Evolutionary conservation across 2,888 invertebrate species (phyloP).

Genomic region (Heterodera filipjevi): DNA sequence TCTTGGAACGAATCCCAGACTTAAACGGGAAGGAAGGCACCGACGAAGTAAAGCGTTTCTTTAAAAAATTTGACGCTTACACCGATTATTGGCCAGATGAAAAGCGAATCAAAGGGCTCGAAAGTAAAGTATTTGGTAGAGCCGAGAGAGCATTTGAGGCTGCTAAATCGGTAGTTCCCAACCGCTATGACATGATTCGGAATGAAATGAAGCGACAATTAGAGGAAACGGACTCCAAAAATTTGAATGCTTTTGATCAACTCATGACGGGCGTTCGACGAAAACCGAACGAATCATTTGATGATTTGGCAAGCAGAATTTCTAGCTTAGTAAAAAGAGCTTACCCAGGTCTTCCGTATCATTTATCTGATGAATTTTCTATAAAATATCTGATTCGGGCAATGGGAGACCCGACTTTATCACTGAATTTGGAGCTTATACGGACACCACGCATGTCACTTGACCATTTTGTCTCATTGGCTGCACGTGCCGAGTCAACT

Average conservation of each 20-base stretch:
- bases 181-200: background rate
- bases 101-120: background rate
- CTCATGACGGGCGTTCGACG: background rate
- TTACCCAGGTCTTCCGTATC: background rate
- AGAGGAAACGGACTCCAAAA: slow-evolving; percentile 3
- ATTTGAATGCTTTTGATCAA: background rate
- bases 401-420: background rate
- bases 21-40: background rate
- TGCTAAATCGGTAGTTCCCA: background rate
- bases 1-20: slow-evolving; percentile 2
- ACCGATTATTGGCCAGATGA: slow-evolving; percentile 7
- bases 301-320: slow-evolving; percentile 1
- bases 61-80: slow-evolving; percentile 11
- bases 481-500: slow-evolving; percentile 15
- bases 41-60: slow-evolving; percentile 1
- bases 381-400: slow-evolving; percentile 15
- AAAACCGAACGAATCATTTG: background rate
- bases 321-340: background rate
- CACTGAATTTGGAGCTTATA: slow-evolving; percentile 10
- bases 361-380: background rate
- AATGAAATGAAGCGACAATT: background rate
- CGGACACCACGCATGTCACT: background rate
- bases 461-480: slow-evolving; percentile 13
- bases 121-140: slow-evolving; percentile 4
- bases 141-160: slow-evolving; percentile 12